Evolutionary conservation across 53 echinoderm and acorn worm genomes (phyloP).

Genomic region (Hippasteria phrygiana): DNA sequence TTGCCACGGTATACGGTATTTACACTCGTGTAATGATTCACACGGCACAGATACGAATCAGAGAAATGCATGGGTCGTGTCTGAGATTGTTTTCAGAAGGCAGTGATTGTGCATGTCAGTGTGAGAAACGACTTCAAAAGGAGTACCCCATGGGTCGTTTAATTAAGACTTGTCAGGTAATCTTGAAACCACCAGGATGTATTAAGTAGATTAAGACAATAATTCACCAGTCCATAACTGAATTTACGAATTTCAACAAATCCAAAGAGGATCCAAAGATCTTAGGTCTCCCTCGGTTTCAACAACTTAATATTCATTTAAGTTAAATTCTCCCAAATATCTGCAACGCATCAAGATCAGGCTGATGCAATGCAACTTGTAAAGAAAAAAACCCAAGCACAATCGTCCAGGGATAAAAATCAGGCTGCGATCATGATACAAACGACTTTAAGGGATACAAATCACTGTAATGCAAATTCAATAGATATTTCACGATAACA

Average conservation of each 20-base stretch:
- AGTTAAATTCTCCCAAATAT: too few species aligned
- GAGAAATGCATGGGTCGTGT: constrained; percentile 27
- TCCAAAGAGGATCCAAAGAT: too few species aligned
- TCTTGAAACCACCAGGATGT: constrained; percentile 5
- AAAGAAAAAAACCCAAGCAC: too few species aligned
- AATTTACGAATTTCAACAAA: not conserved
- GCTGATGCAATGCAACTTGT: too few species aligned
- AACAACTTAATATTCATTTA: too few species aligned
- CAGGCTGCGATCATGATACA: too few species aligned
- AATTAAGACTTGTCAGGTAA: not conserved
- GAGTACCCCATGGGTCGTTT: not conserved
- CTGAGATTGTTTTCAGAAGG: constrained; percentile 16
- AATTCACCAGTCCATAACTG: not conserved
- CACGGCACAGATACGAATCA: constrained; percentile 35
- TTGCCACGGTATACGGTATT: not conserved
- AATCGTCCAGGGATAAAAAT: too few species aligned
- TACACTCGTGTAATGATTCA: constrained; percentile 39
- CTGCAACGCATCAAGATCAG: too few species aligned
- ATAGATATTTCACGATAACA: too few species aligned
- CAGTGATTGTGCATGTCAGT: not conserved
- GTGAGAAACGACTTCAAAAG: not conserved
- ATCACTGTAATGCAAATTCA: too few species aligned
- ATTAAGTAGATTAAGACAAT: not conserved
- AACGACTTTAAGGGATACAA: too few species aligned
- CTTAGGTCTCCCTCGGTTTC: too few species aligned